phyloP scores from a whole-genome alignment of 2,113 vertebrate species.

The Sterrhoptilus dennistouni region DNA sequence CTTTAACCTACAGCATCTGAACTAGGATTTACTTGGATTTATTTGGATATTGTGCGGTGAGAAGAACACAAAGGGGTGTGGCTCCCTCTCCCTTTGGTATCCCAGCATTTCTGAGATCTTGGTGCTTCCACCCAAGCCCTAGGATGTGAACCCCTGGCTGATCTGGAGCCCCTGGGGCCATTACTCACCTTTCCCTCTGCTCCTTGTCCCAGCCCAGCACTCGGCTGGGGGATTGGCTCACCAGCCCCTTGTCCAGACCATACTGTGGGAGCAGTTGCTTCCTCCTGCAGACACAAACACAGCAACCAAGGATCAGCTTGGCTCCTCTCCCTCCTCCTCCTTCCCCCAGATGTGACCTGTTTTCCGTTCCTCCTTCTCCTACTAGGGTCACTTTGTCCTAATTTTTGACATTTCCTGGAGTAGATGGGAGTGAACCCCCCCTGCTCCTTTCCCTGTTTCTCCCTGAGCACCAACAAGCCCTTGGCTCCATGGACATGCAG shows the following conservation, averaged over 20 bases:
- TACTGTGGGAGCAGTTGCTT: conserved; percentile 25
- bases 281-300: conserved; percentile 52
- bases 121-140: not conserved
- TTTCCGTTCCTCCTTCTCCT: not conserved
- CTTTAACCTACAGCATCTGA: not conserved
- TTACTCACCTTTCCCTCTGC: not conserved
- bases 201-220: conserved; percentile 56
- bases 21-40: not conserved
- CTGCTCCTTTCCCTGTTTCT: not conserved
- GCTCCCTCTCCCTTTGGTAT: not conserved
- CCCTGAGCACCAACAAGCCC: not conserved
- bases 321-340: not conserved
- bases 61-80: too few species aligned
- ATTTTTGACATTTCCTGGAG: not conserved
- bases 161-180: accelerated
- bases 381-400: not conserved
- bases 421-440: not conserved
- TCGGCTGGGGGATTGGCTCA: conserved; percentile 4
- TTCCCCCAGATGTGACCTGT: not conserved
- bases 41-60: too few species aligned
- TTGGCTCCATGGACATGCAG: accelerated
- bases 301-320: accelerated
- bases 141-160: accelerated
- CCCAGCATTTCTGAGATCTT: not conserved
- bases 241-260: conserved; percentile 26